Evolutionary conservation across 2,797 vertebrate species (phyloP).

Genomic region (Gymnodraco acuticeps): DNA sequence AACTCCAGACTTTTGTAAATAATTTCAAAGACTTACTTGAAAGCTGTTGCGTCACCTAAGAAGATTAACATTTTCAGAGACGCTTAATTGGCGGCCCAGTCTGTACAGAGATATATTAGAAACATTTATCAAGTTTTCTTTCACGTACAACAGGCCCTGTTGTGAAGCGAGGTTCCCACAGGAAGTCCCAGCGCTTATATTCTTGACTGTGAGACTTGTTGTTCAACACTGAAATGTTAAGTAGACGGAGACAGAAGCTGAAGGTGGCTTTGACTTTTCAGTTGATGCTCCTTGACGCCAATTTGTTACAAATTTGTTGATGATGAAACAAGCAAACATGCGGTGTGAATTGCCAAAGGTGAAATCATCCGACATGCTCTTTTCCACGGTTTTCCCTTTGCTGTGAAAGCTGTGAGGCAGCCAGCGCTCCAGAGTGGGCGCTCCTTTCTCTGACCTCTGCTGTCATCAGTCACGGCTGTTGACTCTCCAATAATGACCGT

Average conservation of each 20-base stretch:
- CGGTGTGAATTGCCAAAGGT: constrained; percentile 70
- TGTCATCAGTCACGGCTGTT: constrained; percentile 85
- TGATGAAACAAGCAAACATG: constrained; percentile 76
- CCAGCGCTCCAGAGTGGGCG: constrained; percentile 75
- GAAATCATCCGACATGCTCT: constrained; percentile 79
- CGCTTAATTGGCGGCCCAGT: constrained; percentile 14
- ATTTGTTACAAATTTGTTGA: constrained; percentile 78
- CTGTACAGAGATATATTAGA: constrained; percentile 5
- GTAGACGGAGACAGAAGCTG: constrained; percentile 33
- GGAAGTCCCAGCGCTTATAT: constrained; percentile 48
- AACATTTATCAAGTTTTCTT: constrained; percentile 9
- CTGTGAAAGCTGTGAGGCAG: constrained; percentile 75
- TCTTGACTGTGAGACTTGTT: constrained; percentile 23
- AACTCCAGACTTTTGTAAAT: constrained; percentile 1
- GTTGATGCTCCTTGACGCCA: constrained; percentile 46
- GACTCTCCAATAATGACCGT: constrained; percentile 78
- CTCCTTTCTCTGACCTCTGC: constrained; percentile 78
- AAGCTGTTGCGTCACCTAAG: constrained; percentile 13
- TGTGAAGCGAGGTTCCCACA: constrained; percentile 67
- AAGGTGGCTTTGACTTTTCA: constrained; percentile 51
- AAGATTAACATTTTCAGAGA: not conserved
- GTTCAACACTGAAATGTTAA: constrained; percentile 54
- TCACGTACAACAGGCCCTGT: constrained; percentile 28
- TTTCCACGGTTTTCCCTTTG: constrained; percentile 71
- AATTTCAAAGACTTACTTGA: constrained; percentile 9